Base-by-base conservation (phyloP, 2,113 vertebrate species). In the Ammodytes marinus region DNA sequence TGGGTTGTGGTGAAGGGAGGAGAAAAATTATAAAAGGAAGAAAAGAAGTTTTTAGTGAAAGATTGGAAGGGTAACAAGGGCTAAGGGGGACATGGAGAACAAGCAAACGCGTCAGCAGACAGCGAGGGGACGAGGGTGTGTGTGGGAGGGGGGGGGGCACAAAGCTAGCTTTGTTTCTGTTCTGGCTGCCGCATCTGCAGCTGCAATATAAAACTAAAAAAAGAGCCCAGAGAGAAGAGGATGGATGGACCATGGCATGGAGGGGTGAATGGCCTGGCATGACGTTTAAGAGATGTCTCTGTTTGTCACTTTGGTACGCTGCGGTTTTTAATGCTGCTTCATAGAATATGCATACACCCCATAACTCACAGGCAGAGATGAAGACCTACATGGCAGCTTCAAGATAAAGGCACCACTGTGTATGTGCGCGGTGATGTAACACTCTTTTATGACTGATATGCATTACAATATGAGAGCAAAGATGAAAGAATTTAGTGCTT, bases 141-240 rank as follows among this genome's bases (percentile, higher is more conserved):
- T 27, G 27, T 27, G 68, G 78, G 76, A 55, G 54, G 52, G 37
- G 52, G 53, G 74, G 84, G 83, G 82, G 88, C 88, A 95, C 94
- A 96, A 95, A 94, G 93, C 90, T 89, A 91, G 89, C 94, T 92
- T 95, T 95, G 94, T 96, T 69, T 91, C 72, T 76, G 77, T 70
- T 84, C 90, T 90, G 90, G 93, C 92, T 93, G 88, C 93, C 92
- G 92, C 92, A 86, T 93, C 92, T 95, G 94, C 94, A 95, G 94
- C 95, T 95, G 93, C 93, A 93, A 93, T 92, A 91, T 91, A 84
- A 90, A 89, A 93, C 92, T 92, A 91, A 92, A 84, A 90, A 89
- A 86, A 84, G 86, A 80, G 74, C 83, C 86, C 37, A 73, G 84
- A 79, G 79, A 84, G 72, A 83, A 80, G 71, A 78, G 87, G 72